Conservation (phyloP, 2,113 vertebrate species). For the Dromas ardeola region DNA sequence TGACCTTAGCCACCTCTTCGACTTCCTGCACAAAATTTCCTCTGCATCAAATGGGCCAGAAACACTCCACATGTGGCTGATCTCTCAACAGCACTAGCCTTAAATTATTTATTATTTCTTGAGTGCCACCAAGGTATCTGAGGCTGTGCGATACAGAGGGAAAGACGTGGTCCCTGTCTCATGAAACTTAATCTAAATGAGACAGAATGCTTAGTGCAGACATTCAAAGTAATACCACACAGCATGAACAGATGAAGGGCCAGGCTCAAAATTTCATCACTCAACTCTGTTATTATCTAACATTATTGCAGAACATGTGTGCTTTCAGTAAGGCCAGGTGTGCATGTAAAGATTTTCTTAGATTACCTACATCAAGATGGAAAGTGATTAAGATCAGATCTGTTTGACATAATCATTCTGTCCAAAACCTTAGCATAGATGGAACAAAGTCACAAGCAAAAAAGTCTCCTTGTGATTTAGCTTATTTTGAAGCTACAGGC, state of each 20-base stretch:
- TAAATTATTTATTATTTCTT: slow-evolving; percentile 34
- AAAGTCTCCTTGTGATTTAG: not conserved
- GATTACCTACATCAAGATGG: not conserved
- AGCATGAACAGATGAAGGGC: not conserved
- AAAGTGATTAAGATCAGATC: slow-evolving; percentile 22
- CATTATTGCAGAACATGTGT: not conserved
- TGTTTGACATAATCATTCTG: not conserved
- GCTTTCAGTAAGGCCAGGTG: slow-evolving; percentile 28
- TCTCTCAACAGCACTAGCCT: not conserved
- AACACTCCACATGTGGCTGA: not conserved
- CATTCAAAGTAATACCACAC: slow-evolving; percentile 6
- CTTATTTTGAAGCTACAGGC: no score
- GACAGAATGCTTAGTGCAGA: not conserved
- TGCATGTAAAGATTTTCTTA: not conserved
- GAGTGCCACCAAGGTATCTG: not conserved
- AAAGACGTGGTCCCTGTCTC: not conserved
- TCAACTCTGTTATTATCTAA: not conserved
- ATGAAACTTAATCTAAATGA: not conserved
- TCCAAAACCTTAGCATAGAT: not conserved
- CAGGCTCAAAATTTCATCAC: slow-evolving; percentile 18
- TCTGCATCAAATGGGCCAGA: not conserved
- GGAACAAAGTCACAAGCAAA: not conserved
- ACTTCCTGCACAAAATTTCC: slow-evolving; percentile 20
- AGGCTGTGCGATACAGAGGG: not conserved
- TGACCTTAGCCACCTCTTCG: not conserved